Base-by-base conservation (phyloP, 64 coral and sea anemone species). In the Trachythela sp. region DNA sequence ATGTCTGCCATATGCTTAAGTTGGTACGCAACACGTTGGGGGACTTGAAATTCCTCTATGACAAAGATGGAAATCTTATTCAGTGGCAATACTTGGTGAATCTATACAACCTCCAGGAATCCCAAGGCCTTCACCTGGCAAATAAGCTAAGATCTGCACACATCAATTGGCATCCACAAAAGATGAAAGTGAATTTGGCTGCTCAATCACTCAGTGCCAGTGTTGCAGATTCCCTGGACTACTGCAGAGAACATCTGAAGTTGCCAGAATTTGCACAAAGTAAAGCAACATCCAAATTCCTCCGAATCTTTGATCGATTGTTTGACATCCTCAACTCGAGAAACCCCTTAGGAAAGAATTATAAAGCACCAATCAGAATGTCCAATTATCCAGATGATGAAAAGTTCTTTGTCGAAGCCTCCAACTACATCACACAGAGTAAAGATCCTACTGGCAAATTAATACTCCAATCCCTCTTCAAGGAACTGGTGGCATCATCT, bases 101-200 rank as follows among this genome's bases (percentile, higher is more conserved):
- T 32, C 29, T 86, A 32, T 22, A 45, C 30, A 6, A 40, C 35
- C 31, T 87, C 14, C 85, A 87, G 32, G 85, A 87, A 59, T 87
- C 85, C 29, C 38, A 87, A 58, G 85, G 85, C 35, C 5, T 58
- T 34, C 50, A 87, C 54, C 45, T 87, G 30, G 51, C 85, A 1
- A 87, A 87, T 24, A 87, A 87, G 85, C 48, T 59, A 9, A 87
- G 85, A 38, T 60, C 85, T 54, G 85, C 85, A 8, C 85, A 87
- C 48, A 87, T 87, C 51, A 13, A 58, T 38, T 87, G 85, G 49
- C 48, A 87, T 0, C 36, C 18, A 35, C 85, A 87, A 29, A 87
- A 87, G 36, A 87, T 87, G 85, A 87, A 87, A 87, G 85, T 87
- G 18, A 87, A 59, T 0, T 37, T 87, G 27, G 85, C 85, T 54